Evolutionary conservation across 2,888 invertebrate genomes (phyloP), one percentile per base, ranked within the genome.

Genomic region (Melikaiella ostensackeni): DNA sequence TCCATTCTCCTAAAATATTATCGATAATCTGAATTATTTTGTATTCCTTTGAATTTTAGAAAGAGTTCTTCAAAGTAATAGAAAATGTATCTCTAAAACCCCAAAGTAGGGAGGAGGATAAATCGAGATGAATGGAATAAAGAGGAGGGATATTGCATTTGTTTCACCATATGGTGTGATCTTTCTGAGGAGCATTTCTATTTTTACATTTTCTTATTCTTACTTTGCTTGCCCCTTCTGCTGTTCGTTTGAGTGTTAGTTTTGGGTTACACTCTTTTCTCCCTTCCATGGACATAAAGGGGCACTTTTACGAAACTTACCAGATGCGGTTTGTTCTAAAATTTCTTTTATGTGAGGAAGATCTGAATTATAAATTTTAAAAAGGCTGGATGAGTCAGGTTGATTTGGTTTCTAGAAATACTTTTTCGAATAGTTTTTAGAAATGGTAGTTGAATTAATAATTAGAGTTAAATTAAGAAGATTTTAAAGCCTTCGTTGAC

Each of bases 121-220:
- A 38, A 64, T 13, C 21, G 42, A 24, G 13, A 13, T 42, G 42
- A 57, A 57, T 57, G 13, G 19, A 19, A 55, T 21, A 55, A 21
- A 55, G 0, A 55, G 55, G 2, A 55, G 21, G 57, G 24, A 57
- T 6, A 13, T 24, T 24, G 24, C 1, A 57, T 57, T 57, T 24
- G 24, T 27, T 24, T 24, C 24, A 24, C 16, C 64, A 24, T 64
- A 64, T 42, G 64, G 38, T 38, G 24, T 16, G 38, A 64, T 64
- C 38, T 38, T 64, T 13, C 13, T 24, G 21, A 38, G 64, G 38
- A 24, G 24, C 16, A 21, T 38, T 64, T 64, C 64, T 64, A 64
- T 64, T 64, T 64, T 64, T 64, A 64, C 21, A 6, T 16, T 64
- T 38, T 42, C 57, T 57, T 64, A 64, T 50, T n/a, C n/a, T 63